Conservation (phyloP, 2,113 vertebrate genomes). For the Daboia siamensis region DNA sequence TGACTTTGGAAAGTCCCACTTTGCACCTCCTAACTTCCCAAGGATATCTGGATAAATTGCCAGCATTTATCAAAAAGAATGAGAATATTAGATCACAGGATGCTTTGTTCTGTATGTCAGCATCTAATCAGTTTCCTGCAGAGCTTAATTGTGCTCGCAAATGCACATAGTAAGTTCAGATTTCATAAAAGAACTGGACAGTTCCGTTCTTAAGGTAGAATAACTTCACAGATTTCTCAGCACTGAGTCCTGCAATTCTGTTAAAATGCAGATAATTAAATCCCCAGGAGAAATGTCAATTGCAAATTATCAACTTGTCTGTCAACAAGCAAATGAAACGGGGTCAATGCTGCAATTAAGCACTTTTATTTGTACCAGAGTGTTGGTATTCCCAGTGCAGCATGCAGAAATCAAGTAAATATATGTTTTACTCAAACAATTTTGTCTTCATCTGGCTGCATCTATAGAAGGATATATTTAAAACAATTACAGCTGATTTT, state of each 20-base stretch:
- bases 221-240: constrained; percentile 17
- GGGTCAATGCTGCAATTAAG: constrained; percentile 23
- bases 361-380: constrained; percentile 14
- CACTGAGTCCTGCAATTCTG: not conserved
- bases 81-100: not conserved
- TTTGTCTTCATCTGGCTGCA: constrained; percentile 4
- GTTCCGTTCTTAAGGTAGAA: not conserved
- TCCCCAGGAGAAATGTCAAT: not conserved
- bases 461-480: not conserved
- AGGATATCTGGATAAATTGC: not conserved
- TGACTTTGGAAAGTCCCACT: not conserved
- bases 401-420: not conserved
- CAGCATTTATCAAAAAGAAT: not conserved
- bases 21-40: not conserved
- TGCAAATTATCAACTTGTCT: not conserved
- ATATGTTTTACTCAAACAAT: constrained; percentile 5
- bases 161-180: not conserved
- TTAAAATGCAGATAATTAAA: constrained; percentile 20
- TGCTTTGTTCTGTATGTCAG: not conserved
- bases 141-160: not conserved
- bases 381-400: not conserved
- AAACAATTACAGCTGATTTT: not conserved
- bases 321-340: constrained; percentile 27
- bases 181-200: constrained; percentile 6
- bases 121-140: not conserved